phyloP scores from a whole-genome alignment of 2,113 vertebrate species.

The Neofelis nebulosa region DNA sequence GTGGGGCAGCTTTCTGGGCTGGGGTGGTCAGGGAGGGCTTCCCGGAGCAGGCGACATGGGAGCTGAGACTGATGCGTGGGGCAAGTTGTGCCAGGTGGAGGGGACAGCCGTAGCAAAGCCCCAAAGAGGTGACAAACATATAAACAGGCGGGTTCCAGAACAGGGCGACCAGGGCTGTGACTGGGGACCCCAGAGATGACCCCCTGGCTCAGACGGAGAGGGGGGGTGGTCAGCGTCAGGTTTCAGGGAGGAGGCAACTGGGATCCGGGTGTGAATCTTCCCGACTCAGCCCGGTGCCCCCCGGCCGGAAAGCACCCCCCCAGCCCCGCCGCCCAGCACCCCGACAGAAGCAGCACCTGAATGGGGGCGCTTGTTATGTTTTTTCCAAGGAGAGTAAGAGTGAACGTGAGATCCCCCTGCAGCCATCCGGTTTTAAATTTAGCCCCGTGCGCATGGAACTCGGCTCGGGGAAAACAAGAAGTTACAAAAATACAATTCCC shows the following conservation, averaged over 20 bases:
- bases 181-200: too few relatives aligned
- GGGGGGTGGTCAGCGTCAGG: too few relatives aligned
- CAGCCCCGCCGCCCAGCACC: background rate
- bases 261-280: background rate
- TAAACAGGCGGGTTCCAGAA: background rate
- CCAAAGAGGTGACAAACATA: background rate
- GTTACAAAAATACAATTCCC: conserved; percentile 53
- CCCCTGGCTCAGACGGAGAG: background rate
- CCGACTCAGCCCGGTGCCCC: background rate
- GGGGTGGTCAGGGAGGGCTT: background rate
- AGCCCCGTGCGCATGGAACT: conserved; percentile 48
- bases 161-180: background rate
- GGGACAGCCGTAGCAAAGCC: background rate
- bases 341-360: background rate
- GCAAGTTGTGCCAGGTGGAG: background rate
- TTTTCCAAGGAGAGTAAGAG: background rate
- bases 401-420: background rate
- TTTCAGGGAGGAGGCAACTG: background rate
- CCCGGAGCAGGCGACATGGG: background rate
- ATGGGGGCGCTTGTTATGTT: background rate
- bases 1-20: background rate
- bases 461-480: background rate
- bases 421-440: conserved; percentile 62
- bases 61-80: background rate
- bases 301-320: background rate